Percentiles rank a stretch among this genome's conserved stretches.
phyloP scores from a whole-genome alignment of 2,888 invertebrate species.

The Volucella inflata region DNA sequence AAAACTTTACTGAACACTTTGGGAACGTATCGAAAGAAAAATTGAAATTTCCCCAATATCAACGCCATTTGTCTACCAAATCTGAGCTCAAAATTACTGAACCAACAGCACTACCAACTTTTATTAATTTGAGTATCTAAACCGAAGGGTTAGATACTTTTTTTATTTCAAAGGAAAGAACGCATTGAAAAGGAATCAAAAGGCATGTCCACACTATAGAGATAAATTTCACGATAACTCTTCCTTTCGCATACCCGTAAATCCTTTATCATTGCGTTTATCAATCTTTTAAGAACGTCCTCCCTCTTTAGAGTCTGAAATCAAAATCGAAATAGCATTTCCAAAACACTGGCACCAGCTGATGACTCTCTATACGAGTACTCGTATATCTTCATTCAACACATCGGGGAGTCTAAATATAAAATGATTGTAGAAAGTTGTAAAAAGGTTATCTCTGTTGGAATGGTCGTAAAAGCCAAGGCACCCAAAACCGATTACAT shows the following conservation, averaged over 20 bases:
- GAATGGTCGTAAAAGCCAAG: conserved; percentile 51
- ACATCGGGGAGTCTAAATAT: conserved; percentile 20
- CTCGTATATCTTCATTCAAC: conserved; percentile 32
- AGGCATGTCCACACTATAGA: no score
- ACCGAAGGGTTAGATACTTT: no score
- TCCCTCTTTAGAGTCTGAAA: conserved; percentile 29
- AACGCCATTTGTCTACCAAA: no score
- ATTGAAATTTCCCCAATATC: no score
- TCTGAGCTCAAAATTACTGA: no score
- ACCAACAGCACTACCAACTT: no score
- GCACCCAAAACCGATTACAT: conserved; percentile 9
- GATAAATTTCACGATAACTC: neutral
- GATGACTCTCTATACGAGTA: conserved; percentile 14
- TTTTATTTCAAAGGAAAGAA: no score
- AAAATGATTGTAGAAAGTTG: conserved; percentile 28
- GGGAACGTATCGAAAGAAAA: no score
- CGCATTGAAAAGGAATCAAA: no score
- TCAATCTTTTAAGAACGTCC: neutral
- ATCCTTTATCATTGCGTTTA: no score
- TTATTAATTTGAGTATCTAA: no score
- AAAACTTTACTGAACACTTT: no score
- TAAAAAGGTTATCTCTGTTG: conserved; percentile 54
- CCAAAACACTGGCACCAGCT: conserved; percentile 35
- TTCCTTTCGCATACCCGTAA: neutral
- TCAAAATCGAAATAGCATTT: conserved; percentile 36